Evolutionary conservation across 2,797 vertebrate genomes (phyloP).

Genomic region (Champsocephalus gunnari): DNA sequence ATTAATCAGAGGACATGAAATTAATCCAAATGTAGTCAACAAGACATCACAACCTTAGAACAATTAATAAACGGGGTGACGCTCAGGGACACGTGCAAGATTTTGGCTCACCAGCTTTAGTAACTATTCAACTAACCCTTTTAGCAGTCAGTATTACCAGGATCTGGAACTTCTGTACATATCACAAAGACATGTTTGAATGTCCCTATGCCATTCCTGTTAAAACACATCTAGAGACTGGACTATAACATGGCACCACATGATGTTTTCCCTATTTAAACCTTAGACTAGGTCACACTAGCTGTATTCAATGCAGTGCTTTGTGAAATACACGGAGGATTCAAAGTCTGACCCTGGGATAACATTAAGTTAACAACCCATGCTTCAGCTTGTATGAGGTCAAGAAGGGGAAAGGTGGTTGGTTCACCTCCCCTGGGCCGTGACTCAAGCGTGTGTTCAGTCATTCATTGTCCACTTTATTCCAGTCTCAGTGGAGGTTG

Average conservation of each 20-base stretch:
- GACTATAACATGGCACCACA: neutral
- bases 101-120: neutral
- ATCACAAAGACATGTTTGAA: neutral
- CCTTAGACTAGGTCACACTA: neutral
- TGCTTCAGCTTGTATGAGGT: constrained; percentile 12
- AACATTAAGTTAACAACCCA: constrained; percentile 12
- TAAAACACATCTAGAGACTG: neutral
- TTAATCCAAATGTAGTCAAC: constrained; percentile 14
- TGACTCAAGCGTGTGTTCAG: constrained; percentile 4
- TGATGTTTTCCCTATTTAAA: neutral
- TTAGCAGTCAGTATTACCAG: neutral
- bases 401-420: neutral
- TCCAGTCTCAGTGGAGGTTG: neutral
- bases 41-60: constrained; percentile 9
- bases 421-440: neutral
- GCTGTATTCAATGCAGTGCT: constrained; percentile 18
- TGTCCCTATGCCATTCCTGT: neutral
- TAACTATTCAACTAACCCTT: too few relatives aligned
- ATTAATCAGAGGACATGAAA: constrained; percentile 44
- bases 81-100: neutral
- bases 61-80: constrained; percentile 5
- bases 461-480: constrained; percentile 12
- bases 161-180: neutral
- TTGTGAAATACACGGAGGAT: constrained; percentile 7
- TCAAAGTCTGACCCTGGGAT: constrained; percentile 9